Base-by-base conservation (phyloP, 1,140 invertebrate species). In the Trachelipus rathkii region DNA sequence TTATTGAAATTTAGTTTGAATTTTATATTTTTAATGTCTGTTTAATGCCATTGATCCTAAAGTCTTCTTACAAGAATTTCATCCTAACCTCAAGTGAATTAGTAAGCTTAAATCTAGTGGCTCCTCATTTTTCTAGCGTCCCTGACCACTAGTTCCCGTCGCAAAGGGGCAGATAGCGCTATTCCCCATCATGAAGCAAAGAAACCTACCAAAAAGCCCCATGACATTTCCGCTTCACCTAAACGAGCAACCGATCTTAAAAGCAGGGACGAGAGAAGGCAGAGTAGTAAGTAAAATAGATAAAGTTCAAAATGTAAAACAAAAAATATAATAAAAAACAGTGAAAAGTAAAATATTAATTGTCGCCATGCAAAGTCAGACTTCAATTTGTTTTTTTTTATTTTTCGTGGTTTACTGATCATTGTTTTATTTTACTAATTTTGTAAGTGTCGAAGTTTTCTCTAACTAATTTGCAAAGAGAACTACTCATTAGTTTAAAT, bases 141-240 rank as follows among this genome's bases (percentile, higher is more conserved):
- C 77, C 80, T 81, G 77, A 76, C 80, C 74, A 81, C 80, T 81
- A 81, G 80, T 79, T 77, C 80, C 76, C 80, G 80, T 66, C 77
- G 80, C 75, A 81, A 79, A 75, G 80, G 80, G 76, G 78, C 77
- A 67, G 80, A 79, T 67, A 73, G 75, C 77, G 75, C 76, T 70
- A 77, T 77, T 73, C 78, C 80, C 76, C 80, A 78, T 75, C 77
- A 81, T 77, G 80, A 81, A 75, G 70, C 80, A 71, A 81, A 81
- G 80, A 81, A 81, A 81, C 44, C 77, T 77, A 75, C 73, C 78
- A 81, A 77, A 77, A 81, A 81, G 74, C 73, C 77, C 76, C 77
- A 78, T 81, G 80, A 81, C 75, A 74, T 69, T 74, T 78, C 77
- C 78, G 75, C 77, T 75, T 81, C 80, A 46, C 80, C 80, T 75